These are phyloP conservation scores for Drosophila nannoptera DNA, from an alignment of 1,140 invertebrate genomes.

Conservation along the genomic window DNA sequence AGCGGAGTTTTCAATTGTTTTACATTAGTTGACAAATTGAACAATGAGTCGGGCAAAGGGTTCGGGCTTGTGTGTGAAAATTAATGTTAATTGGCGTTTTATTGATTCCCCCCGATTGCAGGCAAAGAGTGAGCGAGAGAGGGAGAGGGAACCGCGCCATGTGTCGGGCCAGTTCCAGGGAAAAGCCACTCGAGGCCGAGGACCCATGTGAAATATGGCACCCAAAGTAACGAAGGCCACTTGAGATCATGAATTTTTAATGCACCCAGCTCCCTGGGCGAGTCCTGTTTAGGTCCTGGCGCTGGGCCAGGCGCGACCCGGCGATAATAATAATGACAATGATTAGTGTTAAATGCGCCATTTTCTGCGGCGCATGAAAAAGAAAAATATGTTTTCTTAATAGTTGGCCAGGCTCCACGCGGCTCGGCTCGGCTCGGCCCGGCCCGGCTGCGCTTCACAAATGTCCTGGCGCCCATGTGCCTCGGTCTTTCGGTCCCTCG, in stretches of 20 bases:
- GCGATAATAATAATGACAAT: constrained; percentile 60
- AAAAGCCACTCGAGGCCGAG: constrained; percentile 47
- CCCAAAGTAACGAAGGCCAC: constrained; percentile 54
- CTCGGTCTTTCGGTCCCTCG: constrained; percentile 26
- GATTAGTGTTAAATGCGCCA: constrained; percentile 65
- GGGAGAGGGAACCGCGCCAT: constrained; percentile 22
- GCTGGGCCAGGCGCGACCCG: constrained; percentile 19
- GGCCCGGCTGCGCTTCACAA: neutral
- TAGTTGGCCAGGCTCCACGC: constrained; percentile 41
- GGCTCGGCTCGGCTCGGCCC: neutral
- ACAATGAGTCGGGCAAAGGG: constrained; percentile 27
- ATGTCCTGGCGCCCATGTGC: constrained; percentile 52
- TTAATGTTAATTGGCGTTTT: constrained; percentile 57
- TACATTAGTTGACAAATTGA: constrained; percentile 66
- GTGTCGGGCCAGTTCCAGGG: constrained; percentile 19
- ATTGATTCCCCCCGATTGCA: constrained; percentile 55
- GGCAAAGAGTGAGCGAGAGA: neutral
- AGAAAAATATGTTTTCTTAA: constrained; percentile 64
- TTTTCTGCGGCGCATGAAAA: constrained; percentile 23
- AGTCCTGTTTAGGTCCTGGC: constrained; percentile 8
- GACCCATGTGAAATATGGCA: constrained; percentile 54
- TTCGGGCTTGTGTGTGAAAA: constrained; percentile 48
- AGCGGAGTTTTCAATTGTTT: constrained; percentile 53
- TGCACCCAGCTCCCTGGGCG: constrained; percentile 21
- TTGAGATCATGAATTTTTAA: constrained; percentile 59